phyloP scores from a whole-genome alignment of 2,888 invertebrate species.

The Aromia moschata region DNA sequence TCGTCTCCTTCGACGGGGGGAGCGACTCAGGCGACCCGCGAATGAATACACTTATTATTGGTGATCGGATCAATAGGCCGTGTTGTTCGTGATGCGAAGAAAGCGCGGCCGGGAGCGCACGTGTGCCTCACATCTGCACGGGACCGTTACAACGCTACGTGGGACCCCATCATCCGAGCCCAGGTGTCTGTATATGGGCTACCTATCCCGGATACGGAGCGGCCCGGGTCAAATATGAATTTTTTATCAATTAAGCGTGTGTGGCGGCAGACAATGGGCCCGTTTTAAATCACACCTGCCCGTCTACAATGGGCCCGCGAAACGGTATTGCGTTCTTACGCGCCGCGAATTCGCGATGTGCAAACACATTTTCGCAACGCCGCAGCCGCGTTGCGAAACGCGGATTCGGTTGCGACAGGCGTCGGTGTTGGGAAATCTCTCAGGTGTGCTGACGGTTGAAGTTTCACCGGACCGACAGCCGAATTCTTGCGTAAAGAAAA shows the following conservation, averaged over 20 bases:
- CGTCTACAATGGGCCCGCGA: constrained; percentile 30
- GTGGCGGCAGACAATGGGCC: constrained; percentile 34
- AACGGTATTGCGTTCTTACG: constrained; percentile 28
- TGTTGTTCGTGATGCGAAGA: constrained; percentile 37
- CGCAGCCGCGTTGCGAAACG: constrained; percentile 26
- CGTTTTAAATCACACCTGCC: constrained; percentile 41
- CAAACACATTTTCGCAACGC: constrained; percentile 27
- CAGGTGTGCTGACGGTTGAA: constrained; percentile 29
- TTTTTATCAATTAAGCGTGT: constrained; percentile 38
- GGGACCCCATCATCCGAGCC: constrained; percentile 38
- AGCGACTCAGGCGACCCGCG: constrained; percentile 29
- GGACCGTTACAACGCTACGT: constrained; percentile 56
- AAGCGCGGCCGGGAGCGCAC: constrained; percentile 55
- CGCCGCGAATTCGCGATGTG: constrained; percentile 25
- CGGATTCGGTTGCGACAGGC: constrained; percentile 4
- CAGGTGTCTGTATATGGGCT: constrained; percentile 51
- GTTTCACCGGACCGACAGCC: no score
- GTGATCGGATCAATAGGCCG: constrained; percentile 35
- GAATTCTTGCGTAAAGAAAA: no score
- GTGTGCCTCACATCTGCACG: constrained; percentile 53
- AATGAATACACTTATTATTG: constrained; percentile 38
- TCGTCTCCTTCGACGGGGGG: constrained; percentile 30
- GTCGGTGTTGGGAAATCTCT: constrained; percentile 24
- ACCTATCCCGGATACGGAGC: constrained; percentile 41
- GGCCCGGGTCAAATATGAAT: constrained; percentile 30